Evolutionary conservation across 2,797 vertebrate species (phyloP), one percentile per base, ranked within the genome.

Genomic region (Anabas testudineus): DNA sequence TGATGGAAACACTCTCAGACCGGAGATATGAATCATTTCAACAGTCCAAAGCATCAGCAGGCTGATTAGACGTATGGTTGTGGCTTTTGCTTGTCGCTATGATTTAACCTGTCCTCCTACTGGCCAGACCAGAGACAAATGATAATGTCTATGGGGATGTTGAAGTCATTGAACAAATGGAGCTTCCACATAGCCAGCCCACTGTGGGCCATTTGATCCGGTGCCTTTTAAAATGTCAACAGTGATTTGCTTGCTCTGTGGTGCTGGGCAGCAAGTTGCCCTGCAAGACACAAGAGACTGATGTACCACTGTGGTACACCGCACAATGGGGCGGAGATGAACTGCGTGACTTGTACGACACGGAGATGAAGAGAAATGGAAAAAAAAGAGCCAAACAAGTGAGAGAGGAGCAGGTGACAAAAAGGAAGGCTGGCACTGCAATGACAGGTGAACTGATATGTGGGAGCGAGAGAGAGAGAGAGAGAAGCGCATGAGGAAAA

Each of bases 191-290:
- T 45, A 76, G 76, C 67, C 81, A 14, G 80, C 84, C 87, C 81
- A 84, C 88, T 77, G 83, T 76, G 85, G 82, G 80, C 87, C 79
- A 81, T 92, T 91, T 90, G 87, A 92, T 91, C 87, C 89, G 87
- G 72, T 72, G 82, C 85, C 90, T 93, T 93, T 93, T 91, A 93
- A 92, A 92, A 92, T 91, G 92, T 92, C 90, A 92, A 74, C 87
- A 83, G 86, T 93, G 91, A 93, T 92, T 93, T 93, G 90, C 90
- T 88, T 53, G 66, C 86, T 84, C 59, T 73, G 78, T 74, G 87
- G 81, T 53, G 75, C 80, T 60, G 89, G 86, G 79, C 78, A 85
- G 81, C 30, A 46, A 74, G 86, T 84, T 90, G 81, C 76, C 88
- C 86, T 45, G 78, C 30, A 24, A 87, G 80, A 79, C 84, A 73